Percentiles rank a stretch among this genome's conserved stretches.
Evolutionary conservation across 2,797 vertebrate genomes (phyloP).

Genomic region (Hippopotamyrus pictus): DNA sequence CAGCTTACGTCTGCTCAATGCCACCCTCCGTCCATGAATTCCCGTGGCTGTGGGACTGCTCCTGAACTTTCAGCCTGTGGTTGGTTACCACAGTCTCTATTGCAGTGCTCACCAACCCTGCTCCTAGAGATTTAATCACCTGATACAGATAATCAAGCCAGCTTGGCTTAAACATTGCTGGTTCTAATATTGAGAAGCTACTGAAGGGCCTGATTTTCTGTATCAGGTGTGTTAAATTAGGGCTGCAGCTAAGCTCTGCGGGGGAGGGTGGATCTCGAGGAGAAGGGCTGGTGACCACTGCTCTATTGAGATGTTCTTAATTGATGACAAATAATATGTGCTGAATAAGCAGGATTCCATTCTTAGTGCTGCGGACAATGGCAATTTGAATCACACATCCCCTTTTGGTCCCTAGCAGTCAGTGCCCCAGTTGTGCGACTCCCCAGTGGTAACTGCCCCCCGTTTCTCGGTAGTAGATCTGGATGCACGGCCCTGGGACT

Average conservation of each 20-base stretch:
- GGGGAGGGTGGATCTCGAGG: neutral
- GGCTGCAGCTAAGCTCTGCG: neutral
- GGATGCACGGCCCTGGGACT: constrained; percentile 91
- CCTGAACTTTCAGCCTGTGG: neutral
- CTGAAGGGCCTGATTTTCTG: neutral
- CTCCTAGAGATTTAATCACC: neutral
- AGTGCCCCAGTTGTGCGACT: constrained; percentile 40
- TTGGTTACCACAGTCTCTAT: neutral
- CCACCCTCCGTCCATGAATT: neutral
- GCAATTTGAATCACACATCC: neutral
- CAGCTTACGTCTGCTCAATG: neutral
- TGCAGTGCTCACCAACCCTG: neutral
- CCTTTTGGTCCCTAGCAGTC: neutral
- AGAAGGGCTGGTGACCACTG: neutral
- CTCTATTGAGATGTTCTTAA: neutral
- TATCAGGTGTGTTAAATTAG: neutral
- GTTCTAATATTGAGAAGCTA: neutral
- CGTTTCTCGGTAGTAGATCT: constrained; percentile 64
- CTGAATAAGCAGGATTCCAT: neutral
- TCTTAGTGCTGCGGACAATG: neutral
- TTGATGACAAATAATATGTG: neutral
- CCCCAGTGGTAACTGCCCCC: neutral
- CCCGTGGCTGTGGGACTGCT: neutral
- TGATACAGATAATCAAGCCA: neutral
- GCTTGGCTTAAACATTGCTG: neutral